A percentile compares a stretch with the other conserved stretches of the same genome.
Conservation (phyloP, 2,888 invertebrate species). For the Linnaemya tessellans region DNA sequence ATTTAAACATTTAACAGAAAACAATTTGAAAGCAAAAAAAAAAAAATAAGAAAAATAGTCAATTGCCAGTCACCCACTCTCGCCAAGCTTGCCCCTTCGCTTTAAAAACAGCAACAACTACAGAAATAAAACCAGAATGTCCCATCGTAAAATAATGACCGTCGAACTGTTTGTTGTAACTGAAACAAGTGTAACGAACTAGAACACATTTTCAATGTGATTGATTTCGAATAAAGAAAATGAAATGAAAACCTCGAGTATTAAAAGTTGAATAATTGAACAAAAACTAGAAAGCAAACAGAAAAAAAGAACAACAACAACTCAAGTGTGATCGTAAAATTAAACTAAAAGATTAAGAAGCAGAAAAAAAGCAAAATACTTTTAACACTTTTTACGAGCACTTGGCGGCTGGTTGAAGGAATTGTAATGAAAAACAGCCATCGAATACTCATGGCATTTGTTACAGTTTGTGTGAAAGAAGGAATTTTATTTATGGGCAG, state of each 20-base stretch:
- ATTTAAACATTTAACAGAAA: constrained; percentile 72
- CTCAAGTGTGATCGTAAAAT: constrained; percentile 64
- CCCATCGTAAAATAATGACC: constrained; percentile 64
- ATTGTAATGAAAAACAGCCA: constrained; percentile 53
- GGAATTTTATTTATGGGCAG: background rate
- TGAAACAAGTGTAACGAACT: constrained; percentile 51
- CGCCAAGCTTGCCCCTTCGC: background rate
- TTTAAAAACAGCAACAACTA: background rate
- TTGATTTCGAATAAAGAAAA: constrained; percentile 73
- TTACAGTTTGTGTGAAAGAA: background rate
- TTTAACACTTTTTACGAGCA: constrained; percentile 77
- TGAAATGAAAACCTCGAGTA: constrained; percentile 47
- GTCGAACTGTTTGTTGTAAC: constrained; percentile 35
- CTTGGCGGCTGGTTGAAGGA: constrained; percentile 66
- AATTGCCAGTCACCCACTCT: background rate
- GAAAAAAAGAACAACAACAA: constrained; percentile 23
- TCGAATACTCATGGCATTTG: constrained; percentile 21
- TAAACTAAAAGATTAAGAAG: constrained; percentile 40
- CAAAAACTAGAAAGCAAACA: constrained; percentile 12
- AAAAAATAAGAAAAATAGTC: too few relatives aligned
- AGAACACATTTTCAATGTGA: constrained; percentile 66
- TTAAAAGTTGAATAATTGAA: constrained; percentile 60
- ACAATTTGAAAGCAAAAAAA: constrained; percentile 12
- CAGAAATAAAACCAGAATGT: constrained; percentile 18
- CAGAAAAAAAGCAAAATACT: constrained; percentile 76